Percentiles rank a stretch among this genome's conserved stretches.
Evolutionary conservation across 2,888 invertebrate species (phyloP).

Genomic region (Pantelozetes paolii): DNA sequence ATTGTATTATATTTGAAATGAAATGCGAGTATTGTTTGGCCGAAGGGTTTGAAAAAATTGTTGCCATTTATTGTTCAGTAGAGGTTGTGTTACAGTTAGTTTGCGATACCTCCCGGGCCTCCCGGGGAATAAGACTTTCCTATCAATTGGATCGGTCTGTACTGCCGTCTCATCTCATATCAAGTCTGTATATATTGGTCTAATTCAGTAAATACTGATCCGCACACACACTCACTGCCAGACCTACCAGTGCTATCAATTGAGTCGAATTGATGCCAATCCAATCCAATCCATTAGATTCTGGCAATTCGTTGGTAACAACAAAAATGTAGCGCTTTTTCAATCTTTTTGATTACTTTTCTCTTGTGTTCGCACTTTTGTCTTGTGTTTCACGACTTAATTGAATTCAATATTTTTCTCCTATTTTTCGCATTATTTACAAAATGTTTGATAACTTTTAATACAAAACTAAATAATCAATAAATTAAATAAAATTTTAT

Average conservation of each 20-base stretch:
- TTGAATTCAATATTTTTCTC: not conserved
- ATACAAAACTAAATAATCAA: no score
- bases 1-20: not conserved
- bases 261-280: not conserved
- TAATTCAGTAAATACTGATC: not conserved
- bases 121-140: slow-evolving; percentile 29
- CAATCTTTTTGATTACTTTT: not conserved
- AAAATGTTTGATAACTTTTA: no score
- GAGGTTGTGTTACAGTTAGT: slow-evolving; percentile 36
- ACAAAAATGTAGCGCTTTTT: not conserved
- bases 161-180: not conserved
- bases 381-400: not conserved
- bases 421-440: not conserved
- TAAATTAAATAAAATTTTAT: no score
- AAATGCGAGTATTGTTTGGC: slow-evolving; percentile 13
- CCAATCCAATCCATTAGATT: slow-evolving; percentile 9
- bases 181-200: not conserved
- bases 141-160: not conserved
- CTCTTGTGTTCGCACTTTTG: not conserved
- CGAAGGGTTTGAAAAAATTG: not conserved
- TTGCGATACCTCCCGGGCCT: slow-evolving; percentile 42
- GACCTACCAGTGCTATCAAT: not conserved
- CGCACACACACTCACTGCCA: not conserved
- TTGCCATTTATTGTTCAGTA: slow-evolving; percentile 43
- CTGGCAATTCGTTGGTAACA: not conserved